Evolutionary conservation across 2,888 invertebrate species (phyloP).

Genomic region (Nasonia oneida): DNA sequence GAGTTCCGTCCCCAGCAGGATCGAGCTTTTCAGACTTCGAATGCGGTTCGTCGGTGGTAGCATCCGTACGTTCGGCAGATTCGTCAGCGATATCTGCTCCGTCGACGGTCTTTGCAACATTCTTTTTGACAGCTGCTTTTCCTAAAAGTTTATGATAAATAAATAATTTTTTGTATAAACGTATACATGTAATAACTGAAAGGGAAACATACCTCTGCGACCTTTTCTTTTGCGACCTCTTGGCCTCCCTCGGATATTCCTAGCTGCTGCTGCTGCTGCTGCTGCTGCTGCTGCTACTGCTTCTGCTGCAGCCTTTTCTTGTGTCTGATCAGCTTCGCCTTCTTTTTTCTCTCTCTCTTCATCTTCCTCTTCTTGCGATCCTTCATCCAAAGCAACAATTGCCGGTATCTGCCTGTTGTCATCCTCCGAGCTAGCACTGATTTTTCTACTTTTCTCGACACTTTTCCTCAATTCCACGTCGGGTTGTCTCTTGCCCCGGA

Average conservation of each 20-base stretch:
- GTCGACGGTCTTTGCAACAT: conserved; percentile 4
- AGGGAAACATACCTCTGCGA: conserved; percentile 58
- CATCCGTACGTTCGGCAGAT: conserved; percentile 43
- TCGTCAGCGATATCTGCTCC: conserved; percentile 46
- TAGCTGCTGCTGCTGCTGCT: conserved; percentile 46
- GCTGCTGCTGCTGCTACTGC: conserved; percentile 13
- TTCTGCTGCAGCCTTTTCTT: conserved; percentile 18
- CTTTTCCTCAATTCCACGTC: conserved; percentile 74
- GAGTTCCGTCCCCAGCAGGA: not conserved
- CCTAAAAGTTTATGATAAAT: conserved; percentile 29
- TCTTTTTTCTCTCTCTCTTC: conserved; percentile 33
- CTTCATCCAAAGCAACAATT: conserved; percentile 42
- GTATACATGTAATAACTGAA: not conserved
- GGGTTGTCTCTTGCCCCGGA: conserved; percentile 71
- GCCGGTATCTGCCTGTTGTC: conserved; percentile 62
- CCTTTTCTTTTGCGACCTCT: conserved; percentile 63
- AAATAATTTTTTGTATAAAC: not conserved
- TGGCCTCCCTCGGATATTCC: conserved; percentile 63
- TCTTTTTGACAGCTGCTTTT: conserved; percentile 18
- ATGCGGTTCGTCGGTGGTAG: conserved; percentile 16
- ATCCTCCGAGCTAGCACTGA: conserved; percentile 74
- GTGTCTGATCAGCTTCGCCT: not conserved
- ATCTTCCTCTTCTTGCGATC: conserved; percentile 58
- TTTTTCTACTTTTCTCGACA: conserved; percentile 75
- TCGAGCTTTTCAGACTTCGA: conserved; percentile 49